These are phyloP conservation scores for Brenthis hecate DNA, from an alignment of 2,888 invertebrate species.

Conservation along the genomic window DNA sequence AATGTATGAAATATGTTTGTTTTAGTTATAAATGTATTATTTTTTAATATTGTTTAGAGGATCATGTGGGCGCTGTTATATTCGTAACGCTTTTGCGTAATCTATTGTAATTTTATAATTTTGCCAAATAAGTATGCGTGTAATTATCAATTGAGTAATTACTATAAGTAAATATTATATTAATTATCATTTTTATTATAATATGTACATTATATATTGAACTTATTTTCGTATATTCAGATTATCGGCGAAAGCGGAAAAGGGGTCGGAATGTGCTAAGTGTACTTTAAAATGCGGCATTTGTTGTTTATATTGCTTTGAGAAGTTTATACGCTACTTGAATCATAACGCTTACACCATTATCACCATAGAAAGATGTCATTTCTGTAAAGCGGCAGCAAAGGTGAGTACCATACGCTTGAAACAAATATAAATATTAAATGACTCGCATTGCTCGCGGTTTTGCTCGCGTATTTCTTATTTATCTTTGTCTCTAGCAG, in stretches of 20 bases:
- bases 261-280: constrained; percentile 88
- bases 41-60: no score
- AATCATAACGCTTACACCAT: constrained; percentile 98
- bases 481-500: no score
- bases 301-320: constrained; percentile 95
- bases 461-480: no score
- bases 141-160: no score
- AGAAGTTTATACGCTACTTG: constrained; percentile 94
- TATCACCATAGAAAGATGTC: constrained; percentile 94
- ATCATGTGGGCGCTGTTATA: no score
- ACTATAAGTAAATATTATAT: background rate
- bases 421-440: no score
- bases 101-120: no score
- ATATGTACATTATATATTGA: background rate
- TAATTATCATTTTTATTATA: background rate
- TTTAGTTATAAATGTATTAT: no score
- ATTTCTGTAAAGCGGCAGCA: constrained; percentile 94
- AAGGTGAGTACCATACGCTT: constrained; percentile 83
- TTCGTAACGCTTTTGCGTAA: no score
- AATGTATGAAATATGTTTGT: no score
- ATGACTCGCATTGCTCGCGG: no score
- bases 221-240: constrained; percentile 58
- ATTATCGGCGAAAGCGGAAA: constrained; percentile 85
- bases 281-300: constrained; percentile 91
- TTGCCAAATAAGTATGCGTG: no score